Percentiles rank a stretch among this genome's conserved stretches.
Conservation (phyloP, 2,888 invertebrate genomes). For the Oxytorus armatus region DNA sequence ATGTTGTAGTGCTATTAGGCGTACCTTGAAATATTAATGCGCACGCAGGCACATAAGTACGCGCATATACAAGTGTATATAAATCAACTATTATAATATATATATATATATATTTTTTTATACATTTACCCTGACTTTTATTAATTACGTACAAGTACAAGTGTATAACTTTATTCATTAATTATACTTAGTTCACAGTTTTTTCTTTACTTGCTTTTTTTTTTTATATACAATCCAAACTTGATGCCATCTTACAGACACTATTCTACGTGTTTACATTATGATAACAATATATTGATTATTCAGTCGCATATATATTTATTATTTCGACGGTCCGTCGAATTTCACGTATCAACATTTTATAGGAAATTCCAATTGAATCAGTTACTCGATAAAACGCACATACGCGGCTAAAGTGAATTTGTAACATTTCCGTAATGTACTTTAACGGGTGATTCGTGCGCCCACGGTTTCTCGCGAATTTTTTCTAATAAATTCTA, state of each 20-base stretch:
- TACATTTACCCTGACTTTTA: slow-evolving; percentile 77
- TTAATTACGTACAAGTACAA: slow-evolving; percentile 66
- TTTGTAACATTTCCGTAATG: slow-evolving; percentile 21
- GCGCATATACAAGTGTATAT: slow-evolving; percentile 29
- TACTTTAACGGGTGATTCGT: too few species aligned
- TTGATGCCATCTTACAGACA: slow-evolving; percentile 25
- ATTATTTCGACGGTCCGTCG: slow-evolving; percentile 49
- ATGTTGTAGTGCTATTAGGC: slow-evolving; percentile 52
- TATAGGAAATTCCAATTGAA: slow-evolving; percentile 27
- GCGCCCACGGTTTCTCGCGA: too few species aligned
- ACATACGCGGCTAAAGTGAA: slow-evolving; percentile 12
- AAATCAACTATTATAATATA: slow-evolving; percentile 15
- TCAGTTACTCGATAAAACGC: slow-evolving; percentile 10
- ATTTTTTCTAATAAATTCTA: too few species aligned
- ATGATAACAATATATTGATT: slow-evolving; percentile 73
- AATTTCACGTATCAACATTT: slow-evolving; percentile 39
- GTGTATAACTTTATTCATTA: slow-evolving; percentile 47
- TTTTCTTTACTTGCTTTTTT: slow-evolving; percentile 11
- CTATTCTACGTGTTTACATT: slow-evolving; percentile 58
- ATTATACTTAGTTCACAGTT: slow-evolving; percentile 38
- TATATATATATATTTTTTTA: slow-evolving; percentile 32
- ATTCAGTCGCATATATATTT: slow-evolving; percentile 77
- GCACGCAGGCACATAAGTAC: slow-evolving; percentile 45
- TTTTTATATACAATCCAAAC: slow-evolving; percentile 30
- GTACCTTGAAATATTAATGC: slow-evolving; percentile 36